Evolutionary conservation across 2,113 vertebrate species (phyloP), one percentile per base, ranked within the genome.

Genomic region (Lepisosteus oculatus): DNA sequence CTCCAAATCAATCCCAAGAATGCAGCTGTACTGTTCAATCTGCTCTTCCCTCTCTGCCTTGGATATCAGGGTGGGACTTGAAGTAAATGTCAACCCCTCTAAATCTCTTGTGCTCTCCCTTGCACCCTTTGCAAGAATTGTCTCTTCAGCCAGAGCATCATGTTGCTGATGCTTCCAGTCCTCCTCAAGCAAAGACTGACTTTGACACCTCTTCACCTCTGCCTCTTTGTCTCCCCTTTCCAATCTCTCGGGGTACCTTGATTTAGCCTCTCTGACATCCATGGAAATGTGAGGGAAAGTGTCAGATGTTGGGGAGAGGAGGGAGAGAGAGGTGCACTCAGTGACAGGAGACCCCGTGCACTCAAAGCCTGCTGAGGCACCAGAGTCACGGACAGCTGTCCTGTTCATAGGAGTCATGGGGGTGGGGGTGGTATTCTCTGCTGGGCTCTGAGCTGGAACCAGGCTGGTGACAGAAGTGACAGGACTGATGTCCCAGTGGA

Each of bases 401-500:
- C 47, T 29, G 71, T 70, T 71, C 63, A 67, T 76, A 64, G 73
- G 71, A 63, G 66, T 67, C 12, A 69, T 77, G 17, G 76, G 71
- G 0, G 81, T 77, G 17, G 76, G 71, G 0, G 81, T 79, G 2
- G 72, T 47, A 43, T 67, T 75, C 11, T 87, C 77, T 43, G 54
- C 15, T 29, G 73, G 79, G 62, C 71, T 87, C 29, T 76, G 82
- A 6, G 69, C 77, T 61, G 88, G 87, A 62, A 90, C 71, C 55
- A 88, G 85, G 74, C 72, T 87, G 55, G 86, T 87, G 55, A 79
- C 61, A 0, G 90, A 89, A 1, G 78, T 85, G 12, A 93, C 90
- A 1, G 91, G 91, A 69, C 91, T 93, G 11, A 92, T 85, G 74
- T 93, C 88, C 91, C 91, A 93, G 8, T 89, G 85, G 44, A 92